A percentile compares a stretch with the other conserved stretches of the same genome.
These are phyloP conservation scores for Fulica atra DNA, from an alignment of 2,113 vertebrate genomes.

Conservation along the genomic window DNA sequence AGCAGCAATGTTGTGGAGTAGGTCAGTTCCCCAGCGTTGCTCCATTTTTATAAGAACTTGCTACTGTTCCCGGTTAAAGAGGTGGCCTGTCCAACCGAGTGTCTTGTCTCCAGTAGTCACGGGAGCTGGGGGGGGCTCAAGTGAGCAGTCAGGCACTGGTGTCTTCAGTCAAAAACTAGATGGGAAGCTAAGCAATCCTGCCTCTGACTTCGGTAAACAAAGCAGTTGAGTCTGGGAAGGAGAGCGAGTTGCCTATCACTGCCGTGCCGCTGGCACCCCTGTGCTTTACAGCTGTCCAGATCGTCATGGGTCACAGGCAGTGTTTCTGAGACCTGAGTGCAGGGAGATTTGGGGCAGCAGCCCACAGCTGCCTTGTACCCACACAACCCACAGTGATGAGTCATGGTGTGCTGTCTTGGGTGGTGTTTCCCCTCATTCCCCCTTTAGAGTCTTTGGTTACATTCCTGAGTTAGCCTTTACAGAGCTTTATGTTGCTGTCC, in stretches of 20 bases:
- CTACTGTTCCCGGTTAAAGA: background rate
- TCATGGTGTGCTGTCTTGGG: background rate
- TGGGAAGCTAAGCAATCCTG: background rate
- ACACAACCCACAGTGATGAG: fast-evolving
- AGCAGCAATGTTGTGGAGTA: background rate
- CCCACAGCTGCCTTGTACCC: background rate
- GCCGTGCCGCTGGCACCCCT: background rate
- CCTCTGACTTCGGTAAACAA: background rate
- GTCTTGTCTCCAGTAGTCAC: background rate
- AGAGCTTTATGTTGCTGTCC: background rate
- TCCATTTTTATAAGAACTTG: background rate
- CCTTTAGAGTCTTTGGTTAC: background rate
- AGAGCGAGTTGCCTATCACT: background rate
- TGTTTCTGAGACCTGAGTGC: fast-evolving
- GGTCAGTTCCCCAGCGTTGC: background rate
- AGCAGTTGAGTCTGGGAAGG: background rate
- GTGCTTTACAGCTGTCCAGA: background rate
- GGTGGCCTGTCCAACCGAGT: background rate
- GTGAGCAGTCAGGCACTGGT: background rate
- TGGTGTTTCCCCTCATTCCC: background rate
- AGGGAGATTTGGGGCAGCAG: background rate
- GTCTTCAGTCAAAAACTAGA: background rate
- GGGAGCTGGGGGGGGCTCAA: background rate
- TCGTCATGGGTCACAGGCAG: fast-evolving
- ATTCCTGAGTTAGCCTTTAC: background rate